Evolutionary conservation across 2,113 vertebrate species (phyloP), one percentile per base, ranked within the genome.

Genomic region (Dromiciops gliroides): DNA sequence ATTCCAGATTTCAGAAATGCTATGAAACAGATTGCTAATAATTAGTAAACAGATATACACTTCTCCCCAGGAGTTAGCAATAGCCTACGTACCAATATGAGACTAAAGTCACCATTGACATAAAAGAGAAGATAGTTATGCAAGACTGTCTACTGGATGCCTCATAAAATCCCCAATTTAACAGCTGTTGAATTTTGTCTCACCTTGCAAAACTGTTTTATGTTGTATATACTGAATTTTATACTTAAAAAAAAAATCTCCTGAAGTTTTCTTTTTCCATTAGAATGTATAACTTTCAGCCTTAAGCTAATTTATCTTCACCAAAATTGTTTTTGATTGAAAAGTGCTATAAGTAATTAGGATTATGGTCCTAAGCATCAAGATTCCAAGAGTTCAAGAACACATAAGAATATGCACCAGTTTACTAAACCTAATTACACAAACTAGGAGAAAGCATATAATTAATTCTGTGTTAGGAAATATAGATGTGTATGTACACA

Each of bases 171-270:
- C 26, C 91, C 92, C 92, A 11, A 94, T 94, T 95, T 83, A 91
- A 31, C 51, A 23, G 90, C 31, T 93, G 49, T 90, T 83, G 19
- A 83, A 83, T 83, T 83, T 91, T 92, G 52, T 12, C 90, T 94
- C 60, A 50, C 83, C 50, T 88, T 94, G 28, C 12, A n/a, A 89
- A 94, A 90, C 28, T 88, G 50, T 67, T 92, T 90, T 3, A 93
- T 48, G 51, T 93, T 92, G 89, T 83, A 91, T 53, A 93, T 37
- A 89, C 44, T 23, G 19, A 92, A 93, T 48, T 90, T 95, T 96
- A 75, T 95, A 53, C 25, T 96, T n/a, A n/a, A n/a, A n/a, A n/a
- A 94, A 96, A 94, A 94, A 26, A 90, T 22, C 19, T 44, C 51
- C 37, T 56, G 93, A 97, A 94, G 67, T 75, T 26, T 95, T 88